Evolutionary conservation across 2,888 invertebrate species (phyloP).

Genomic region (Polyommatus icarus): DNA sequence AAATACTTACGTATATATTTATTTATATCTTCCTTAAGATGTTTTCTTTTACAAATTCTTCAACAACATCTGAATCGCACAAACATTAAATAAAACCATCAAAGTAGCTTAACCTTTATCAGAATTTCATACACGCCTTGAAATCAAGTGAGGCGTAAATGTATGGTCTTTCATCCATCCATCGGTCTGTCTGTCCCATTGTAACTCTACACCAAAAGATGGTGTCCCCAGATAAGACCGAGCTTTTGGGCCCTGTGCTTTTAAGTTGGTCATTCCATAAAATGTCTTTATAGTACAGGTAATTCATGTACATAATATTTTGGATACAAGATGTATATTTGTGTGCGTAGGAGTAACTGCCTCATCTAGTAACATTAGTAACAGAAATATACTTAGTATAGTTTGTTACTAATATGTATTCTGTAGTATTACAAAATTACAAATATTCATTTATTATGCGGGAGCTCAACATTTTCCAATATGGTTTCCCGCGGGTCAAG

Average conservation of each 20-base stretch:
- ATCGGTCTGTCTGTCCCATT: constrained; percentile 52
- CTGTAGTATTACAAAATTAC: too few species aligned
- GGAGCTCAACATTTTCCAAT: too few species aligned
- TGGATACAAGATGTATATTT: not conserved
- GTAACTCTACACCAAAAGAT: constrained; percentile 68
- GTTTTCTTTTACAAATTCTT: not conserved
- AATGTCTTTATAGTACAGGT: constrained; percentile 41
- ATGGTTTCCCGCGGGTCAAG: too few species aligned
- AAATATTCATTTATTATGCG: too few species aligned
- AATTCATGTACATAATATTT: not conserved
- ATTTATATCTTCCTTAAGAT: too few species aligned
- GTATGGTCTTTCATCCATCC: constrained; percentile 52
- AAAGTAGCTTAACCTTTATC: constrained; percentile 17
- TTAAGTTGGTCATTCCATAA: constrained; percentile 50
- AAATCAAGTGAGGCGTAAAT: constrained; percentile 54
- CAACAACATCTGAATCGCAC: constrained; percentile 6
- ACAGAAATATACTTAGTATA: too few species aligned
- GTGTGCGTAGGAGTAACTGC: not conserved
- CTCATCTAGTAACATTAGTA: too few species aligned
- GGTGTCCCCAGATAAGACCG: constrained; percentile 65
- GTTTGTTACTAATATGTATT: too few species aligned
- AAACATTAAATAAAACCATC: constrained; percentile 15
- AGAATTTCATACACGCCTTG: constrained; percentile 58
- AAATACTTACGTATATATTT: not conserved
- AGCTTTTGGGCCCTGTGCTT: constrained; percentile 47